Evolutionary conservation across 2,888 invertebrate genomes (phyloP), one percentile per base, ranked within the genome.

Genomic region (Synanthedon myopaeformis): DNA sequence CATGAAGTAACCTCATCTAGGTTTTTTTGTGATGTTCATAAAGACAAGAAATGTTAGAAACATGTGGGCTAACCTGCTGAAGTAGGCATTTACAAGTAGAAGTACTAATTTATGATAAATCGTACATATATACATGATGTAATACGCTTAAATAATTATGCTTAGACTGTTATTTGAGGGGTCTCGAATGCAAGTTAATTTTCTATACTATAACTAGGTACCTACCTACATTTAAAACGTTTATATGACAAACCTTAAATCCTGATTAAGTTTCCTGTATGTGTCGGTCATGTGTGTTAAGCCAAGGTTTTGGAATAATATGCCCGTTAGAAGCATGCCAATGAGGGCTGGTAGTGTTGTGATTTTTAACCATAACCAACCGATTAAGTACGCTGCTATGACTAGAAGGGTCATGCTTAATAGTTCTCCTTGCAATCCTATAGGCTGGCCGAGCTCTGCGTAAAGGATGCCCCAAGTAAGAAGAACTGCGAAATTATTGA

Each of bases 251-350:
- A 57, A 87, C 87, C 87, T 82, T 53, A 94, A 73, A 70, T 92
- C 90, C 62, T 91, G 88, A 57, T 92, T 90, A 28, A 93, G 88
- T 61, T 89, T 84, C 53, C 82, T 74, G 69, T 92, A 93, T 8
- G 80, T 79, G 41, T 90, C 90, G 50, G 92, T 91, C 80, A 86
- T 83, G 62, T 89, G 78, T 3, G 93, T 89, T 56, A 92, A 72
- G 0, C 90, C 89, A 23, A 91, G 71, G 69, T 93, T 93, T 72
- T 90, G 91, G 63, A 92, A 89, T 10, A 92, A 57, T 57, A 94
- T 89, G 52, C 94, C 94, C 2, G 92, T 91, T 54, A 93, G 75
- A 45, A 94, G 80, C 93, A 94, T 94, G 19, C 93, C 94, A 61
- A 94, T 91, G 0, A 94, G 83, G 0, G 93, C 92, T 49, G 94